Percentiles rank a stretch among this genome's conserved stretches.
Conservation (phyloP, 2,888 invertebrate species). For the Ommatoiulus sabulosus region DNA sequence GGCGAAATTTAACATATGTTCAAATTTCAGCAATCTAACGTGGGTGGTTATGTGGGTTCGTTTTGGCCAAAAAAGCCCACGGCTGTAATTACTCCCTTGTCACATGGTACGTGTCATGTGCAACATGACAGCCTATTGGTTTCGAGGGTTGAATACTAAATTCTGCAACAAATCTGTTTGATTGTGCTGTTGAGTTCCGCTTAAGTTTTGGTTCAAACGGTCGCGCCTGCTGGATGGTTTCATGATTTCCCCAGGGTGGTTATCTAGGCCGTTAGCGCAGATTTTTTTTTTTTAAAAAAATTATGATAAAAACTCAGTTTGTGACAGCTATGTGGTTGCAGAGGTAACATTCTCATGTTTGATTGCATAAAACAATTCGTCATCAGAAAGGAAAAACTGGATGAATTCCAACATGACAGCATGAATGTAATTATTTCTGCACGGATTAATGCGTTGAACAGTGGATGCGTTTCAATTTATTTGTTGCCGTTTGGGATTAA, state of each 20-base stretch:
- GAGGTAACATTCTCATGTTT: too few species aligned
- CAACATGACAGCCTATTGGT: slow-evolving; percentile 15
- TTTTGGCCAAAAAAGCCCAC: background rate
- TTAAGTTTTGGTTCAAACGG: background rate
- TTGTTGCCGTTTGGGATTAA: slow-evolving; percentile 47
- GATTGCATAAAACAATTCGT: background rate
- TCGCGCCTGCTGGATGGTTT: background rate
- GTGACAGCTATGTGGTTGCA: background rate
- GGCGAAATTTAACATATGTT: background rate
- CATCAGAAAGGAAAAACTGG: background rate
- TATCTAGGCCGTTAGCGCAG: background rate
- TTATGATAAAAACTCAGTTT: background rate
- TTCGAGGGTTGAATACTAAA: background rate
- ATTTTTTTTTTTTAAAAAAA: background rate
- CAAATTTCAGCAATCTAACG: background rate
- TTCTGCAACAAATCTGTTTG: background rate
- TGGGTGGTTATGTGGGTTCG: slow-evolving; percentile 16
- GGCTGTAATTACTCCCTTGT: background rate
- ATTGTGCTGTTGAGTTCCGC: background rate
- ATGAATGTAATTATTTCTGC: background rate
- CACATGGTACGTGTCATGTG: background rate
- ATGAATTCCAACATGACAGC: background rate
- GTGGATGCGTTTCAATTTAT: background rate
- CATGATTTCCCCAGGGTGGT: background rate
- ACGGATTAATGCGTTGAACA: background rate